Base-by-base conservation (phyloP, 2,888 invertebrate species). In the Ferdinandea cuprea region DNA sequence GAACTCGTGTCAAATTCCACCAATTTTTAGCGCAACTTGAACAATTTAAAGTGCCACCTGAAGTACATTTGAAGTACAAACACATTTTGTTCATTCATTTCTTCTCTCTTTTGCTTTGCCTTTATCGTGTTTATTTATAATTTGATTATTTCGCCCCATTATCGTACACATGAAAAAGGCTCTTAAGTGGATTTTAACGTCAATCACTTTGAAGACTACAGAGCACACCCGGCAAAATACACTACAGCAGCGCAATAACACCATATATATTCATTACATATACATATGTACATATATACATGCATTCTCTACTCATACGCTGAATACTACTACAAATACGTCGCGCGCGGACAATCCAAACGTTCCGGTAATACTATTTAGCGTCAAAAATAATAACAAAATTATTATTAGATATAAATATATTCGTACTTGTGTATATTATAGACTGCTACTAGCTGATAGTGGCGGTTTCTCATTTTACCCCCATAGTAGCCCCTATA, bases 81-180 rank as follows among this genome's bases (percentile, higher is more conserved):
- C 13, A 74, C 48, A 50, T 48, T 76, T 65, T 37, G 76, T 76
- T 37, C 65, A 65, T 74, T 65, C 69, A 76, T 50, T 40, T 52
- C 50, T 44, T 17, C 44, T 50, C 68, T 61, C 44, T 37, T 61
- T 13, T 32, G 46, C 73, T 54, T 61, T 59, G 48, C 76, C 54
- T 61, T 66, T 56, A 74, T 72, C 46, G 56, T 68, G 65, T 73
- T 74, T 74, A 69, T 80, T 74, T 48, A 78, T 83, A 83, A 83
- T 83, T 83, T 83, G 83, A 83, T 83, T 83, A 83, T 63, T 83
- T 83, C 81, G 83, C 83, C 83, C 83, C 83, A 83, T 78, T 77
- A 68, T 78, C 63, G 42, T 73, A 78, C 66, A 83, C 68, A 83
- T 83, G 83, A 83, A 83, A 78, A 83, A 83, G 77, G 78, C 83